phyloP scores from a whole-genome alignment of 2,888 invertebrate genomes.

The Dione juno region DNA sequence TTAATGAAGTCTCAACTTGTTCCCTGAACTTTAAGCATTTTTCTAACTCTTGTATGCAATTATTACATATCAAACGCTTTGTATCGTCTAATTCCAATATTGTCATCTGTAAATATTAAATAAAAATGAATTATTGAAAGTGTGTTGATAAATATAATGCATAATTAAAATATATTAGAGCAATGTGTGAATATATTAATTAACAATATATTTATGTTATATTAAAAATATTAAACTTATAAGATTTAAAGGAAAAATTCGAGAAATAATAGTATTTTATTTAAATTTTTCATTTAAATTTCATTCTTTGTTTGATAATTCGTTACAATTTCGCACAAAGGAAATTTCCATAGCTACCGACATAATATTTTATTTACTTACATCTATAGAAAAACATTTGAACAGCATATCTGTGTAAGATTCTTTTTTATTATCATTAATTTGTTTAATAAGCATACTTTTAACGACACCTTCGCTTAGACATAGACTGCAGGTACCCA shows the following conservation, averaged over 20 bases:
- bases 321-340: neutral
- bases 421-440: conserved; percentile 57
- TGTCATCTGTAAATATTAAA: conserved; percentile 35
- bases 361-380: conserved; percentile 58
- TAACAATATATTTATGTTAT: no score
- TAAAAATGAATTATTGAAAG: neutral
- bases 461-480: conserved; percentile 69
- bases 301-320: neutral
- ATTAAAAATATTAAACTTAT: no score
- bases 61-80: conserved; percentile 66
- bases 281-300: neutral
- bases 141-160: no score
- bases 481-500: conserved; percentile 75
- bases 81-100: conserved; percentile 65
- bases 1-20: conserved; percentile 61
- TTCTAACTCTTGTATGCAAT: conserved; percentile 58
- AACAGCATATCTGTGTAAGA: conserved; percentile 68
- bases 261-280: neutral
- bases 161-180: neutral
- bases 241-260: neutral
- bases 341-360: neutral
- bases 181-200: conserved; percentile 5
- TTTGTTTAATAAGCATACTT: conserved; percentile 67
- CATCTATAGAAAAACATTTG: conserved; percentile 73
- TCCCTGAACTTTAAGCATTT: conserved; percentile 57